phyloP scores from a whole-genome alignment of 1,140 invertebrate species.

The Metaphire vulgaris region DNA sequence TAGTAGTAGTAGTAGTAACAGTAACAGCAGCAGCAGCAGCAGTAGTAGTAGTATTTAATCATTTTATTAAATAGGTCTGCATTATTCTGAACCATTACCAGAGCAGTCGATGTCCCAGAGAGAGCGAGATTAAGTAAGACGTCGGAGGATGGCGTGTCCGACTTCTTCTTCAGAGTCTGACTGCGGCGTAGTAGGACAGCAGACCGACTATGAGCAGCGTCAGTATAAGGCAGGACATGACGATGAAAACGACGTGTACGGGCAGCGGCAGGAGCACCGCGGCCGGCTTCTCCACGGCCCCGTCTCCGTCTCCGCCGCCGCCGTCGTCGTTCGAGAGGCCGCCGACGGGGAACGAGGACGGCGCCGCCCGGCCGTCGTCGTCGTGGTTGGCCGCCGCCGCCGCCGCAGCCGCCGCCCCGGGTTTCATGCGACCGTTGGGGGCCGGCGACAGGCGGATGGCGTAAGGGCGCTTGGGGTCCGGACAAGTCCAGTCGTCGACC shows the following conservation, averaged over 20 bases:
- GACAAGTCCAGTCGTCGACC: not conserved
- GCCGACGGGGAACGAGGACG: not conserved
- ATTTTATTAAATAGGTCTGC: not conserved
- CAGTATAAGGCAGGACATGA: not conserved
- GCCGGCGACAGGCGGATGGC: not conserved
- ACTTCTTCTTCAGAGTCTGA: not conserved
- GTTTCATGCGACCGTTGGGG: not conserved
- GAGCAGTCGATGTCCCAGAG: too few relatives aligned
- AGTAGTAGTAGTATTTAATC: not conserved
- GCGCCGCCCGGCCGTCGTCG: not conserved
- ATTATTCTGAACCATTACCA: not conserved
- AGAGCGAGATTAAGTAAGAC: too few relatives aligned
- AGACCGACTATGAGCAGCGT: not conserved
- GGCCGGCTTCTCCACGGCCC: not conserved
- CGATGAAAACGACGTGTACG: not conserved
- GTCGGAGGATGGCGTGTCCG: too few relatives aligned
- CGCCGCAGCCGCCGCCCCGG: not conserved
- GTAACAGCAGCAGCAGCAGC: not conserved
- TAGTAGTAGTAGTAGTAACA: not conserved
- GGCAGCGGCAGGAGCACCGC: not conserved
- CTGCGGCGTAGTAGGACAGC: not conserved
- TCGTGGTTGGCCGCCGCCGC: not conserved
- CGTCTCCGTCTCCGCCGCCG: not conserved
- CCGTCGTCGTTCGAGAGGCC: not conserved
- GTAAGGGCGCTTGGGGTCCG: not conserved